These are phyloP conservation scores for Globicephala melas DNA, from an alignment of 2,113 vertebrate species.

Conservation along the genomic window DNA sequence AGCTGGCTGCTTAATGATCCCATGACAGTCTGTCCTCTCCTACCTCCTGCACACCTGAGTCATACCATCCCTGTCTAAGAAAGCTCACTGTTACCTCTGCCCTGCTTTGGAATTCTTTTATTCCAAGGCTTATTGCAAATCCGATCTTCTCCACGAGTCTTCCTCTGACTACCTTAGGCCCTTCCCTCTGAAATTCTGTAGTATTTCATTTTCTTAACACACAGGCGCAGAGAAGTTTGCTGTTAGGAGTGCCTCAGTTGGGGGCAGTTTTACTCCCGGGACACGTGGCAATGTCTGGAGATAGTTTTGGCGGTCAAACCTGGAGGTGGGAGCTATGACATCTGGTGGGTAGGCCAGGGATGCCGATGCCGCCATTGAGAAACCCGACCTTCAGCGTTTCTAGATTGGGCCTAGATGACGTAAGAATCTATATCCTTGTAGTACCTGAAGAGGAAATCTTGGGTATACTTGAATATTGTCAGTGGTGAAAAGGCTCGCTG, in stretches of 20 bases:
- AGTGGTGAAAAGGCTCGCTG: not conserved
- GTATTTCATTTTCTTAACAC: not conserved
- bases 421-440: not conserved
- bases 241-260: not conserved
- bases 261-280: not conserved
- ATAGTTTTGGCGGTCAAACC: not conserved
- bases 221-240: not conserved
- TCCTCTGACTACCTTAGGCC: not conserved
- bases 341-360: not conserved
- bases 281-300: not conserved
- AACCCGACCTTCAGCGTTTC: not conserved
- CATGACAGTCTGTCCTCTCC: not conserved
- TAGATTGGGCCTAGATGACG: not conserved
- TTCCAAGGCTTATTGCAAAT: not conserved
- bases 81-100: not conserved
- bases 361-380: not conserved
- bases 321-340: not conserved
- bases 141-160: not conserved
- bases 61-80: not conserved
- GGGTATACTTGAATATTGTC: not conserved
- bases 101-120: not conserved
- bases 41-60: not conserved
- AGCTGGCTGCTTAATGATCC: not conserved
- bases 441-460: not conserved
- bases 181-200: not conserved